Conservation (phyloP, 2,113 vertebrate genomes). For the Ctenomys sociabilis region DNA sequence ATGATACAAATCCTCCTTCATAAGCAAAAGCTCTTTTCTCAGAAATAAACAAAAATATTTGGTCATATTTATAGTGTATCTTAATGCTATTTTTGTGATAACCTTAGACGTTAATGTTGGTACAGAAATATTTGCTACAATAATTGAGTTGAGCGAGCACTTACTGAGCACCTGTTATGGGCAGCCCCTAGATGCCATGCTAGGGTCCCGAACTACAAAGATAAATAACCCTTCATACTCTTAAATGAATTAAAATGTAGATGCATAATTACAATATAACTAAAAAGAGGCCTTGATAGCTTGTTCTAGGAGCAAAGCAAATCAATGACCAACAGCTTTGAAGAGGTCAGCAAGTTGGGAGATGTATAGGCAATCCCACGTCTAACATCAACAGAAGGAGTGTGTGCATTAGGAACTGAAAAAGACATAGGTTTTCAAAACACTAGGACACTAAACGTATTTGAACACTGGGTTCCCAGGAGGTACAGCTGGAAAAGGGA, state of each 20-base stretch:
- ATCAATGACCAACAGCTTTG: neutral
- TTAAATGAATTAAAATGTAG: constrained; percentile 22
- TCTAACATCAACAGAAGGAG: neutral
- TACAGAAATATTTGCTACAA: neutral
- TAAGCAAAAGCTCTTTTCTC: neutral
- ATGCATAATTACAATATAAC: neutral
- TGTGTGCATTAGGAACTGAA: no score
- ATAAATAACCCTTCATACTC: neutral
- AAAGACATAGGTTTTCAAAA: neutral
- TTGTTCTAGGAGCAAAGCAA: neutral
- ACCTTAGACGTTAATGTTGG: neutral
- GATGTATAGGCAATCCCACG: neutral
- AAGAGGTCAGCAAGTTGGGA: neutral
- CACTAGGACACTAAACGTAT: neutral
- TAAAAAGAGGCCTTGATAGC: neutral
- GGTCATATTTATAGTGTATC: neutral
- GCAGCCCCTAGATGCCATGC: neutral
- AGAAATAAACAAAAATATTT: neutral
- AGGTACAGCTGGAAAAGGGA: neutral
- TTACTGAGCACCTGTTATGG: neutral
- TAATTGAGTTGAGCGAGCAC: constrained; percentile 18
- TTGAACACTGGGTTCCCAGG: neutral
- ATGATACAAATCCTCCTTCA: neutral
- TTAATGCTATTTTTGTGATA: neutral
- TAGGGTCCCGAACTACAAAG: neutral